phyloP scores from a whole-genome alignment of 1,140 invertebrate genomes.

The Lasioglossum albipes region DNA sequence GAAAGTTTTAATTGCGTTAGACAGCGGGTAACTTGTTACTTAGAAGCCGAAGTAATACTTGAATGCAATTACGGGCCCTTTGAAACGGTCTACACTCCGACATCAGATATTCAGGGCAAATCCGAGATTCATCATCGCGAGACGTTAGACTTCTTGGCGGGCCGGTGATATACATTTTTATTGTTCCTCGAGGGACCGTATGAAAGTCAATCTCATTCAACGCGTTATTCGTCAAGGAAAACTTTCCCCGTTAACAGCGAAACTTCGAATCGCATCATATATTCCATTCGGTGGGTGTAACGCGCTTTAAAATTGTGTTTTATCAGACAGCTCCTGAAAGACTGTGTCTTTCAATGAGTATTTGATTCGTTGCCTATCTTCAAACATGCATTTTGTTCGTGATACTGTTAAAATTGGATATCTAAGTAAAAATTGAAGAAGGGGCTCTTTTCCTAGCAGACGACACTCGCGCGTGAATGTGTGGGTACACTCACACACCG shows the following conservation, averaged over 20 bases:
- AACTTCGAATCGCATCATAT: neutral
- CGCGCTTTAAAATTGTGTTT: too few relatives aligned
- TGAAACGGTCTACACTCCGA: slow-evolving; percentile 53
- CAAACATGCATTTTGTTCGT: too few relatives aligned
- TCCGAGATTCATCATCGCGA: slow-evolving; percentile 28
- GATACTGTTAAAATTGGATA: too few relatives aligned
- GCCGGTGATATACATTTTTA: slow-evolving; percentile 20
- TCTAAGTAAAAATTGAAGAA: too few relatives aligned
- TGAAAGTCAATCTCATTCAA: neutral
- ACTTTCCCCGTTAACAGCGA: neutral
- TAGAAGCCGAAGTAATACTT: slow-evolving; percentile 65
- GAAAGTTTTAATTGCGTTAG: slow-evolving; percentile 68
- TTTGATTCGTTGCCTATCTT: too few relatives aligned
- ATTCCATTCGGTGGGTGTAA: neutral
- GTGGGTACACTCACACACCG: too few relatives aligned
- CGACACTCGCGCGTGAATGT: too few relatives aligned
- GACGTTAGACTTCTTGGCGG: neutral
- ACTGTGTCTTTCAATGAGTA: too few relatives aligned
- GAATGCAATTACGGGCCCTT: slow-evolving; percentile 70
- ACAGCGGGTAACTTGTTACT: slow-evolving; percentile 68
- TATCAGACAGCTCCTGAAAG: too few relatives aligned
- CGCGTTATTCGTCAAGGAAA: neutral
- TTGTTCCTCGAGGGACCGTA: neutral
- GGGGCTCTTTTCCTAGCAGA: too few relatives aligned
- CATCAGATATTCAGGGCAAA: slow-evolving; percentile 35